A percentile compares a stretch with the other conserved stretches of the same genome.
phyloP scores from a whole-genome alignment of 2,113 vertebrate genomes.

The Podocnemis expansa region DNA sequence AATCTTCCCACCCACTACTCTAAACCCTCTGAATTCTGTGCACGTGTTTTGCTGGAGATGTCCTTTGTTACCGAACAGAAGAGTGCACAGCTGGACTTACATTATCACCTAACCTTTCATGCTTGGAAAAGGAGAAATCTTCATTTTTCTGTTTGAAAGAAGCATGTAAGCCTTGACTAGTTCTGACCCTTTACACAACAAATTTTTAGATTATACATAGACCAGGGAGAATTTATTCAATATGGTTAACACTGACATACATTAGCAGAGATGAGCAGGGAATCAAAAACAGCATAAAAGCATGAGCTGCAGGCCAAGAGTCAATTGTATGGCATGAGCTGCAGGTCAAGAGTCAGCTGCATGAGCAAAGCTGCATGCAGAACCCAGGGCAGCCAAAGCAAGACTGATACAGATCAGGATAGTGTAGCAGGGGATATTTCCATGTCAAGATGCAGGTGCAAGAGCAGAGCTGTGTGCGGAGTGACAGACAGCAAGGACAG shows the following conservation, averaged over 20 bases:
- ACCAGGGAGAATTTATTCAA: neutral
- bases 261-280: neutral
- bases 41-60: neutral
- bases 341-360: neutral
- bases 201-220: neutral
- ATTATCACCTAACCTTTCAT: too few relatives aligned
- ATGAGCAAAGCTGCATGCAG: neutral
- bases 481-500: neutral
- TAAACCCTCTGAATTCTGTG: neutral
- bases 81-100: neutral
- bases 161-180: too few relatives aligned
- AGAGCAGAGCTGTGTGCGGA: neutral
- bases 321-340: neutral
- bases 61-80: neutral
- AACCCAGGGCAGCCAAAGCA: neutral
- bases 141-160: too few relatives aligned
- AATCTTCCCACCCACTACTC: neutral
- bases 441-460: neutral
- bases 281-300: neutral
- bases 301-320: neutral
- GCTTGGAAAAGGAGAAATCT: too few relatives aligned
- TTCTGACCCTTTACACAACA: too few relatives aligned
- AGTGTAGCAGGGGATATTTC: neutral
- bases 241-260: neutral
- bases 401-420: neutral